Conservation (phyloP, 2,888 invertebrate genomes). For the Amiota communis region DNA sequence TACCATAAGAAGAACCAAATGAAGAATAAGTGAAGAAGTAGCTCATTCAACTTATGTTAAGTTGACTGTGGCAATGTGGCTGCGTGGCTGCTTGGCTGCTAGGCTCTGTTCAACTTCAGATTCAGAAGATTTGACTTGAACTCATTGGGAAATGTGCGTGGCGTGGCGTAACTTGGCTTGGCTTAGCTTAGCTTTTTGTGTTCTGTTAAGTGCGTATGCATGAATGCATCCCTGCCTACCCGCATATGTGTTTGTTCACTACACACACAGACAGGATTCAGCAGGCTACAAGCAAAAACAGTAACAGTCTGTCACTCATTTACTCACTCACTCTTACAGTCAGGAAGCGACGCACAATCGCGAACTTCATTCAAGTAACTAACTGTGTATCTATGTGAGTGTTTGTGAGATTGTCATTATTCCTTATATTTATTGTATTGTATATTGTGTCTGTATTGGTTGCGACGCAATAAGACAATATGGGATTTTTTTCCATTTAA, state of each 20-base stretch:
- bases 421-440: too few relatives aligned
- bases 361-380: slow-evolving; percentile 20
- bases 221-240: neutral
- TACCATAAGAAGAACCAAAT: too few relatives aligned
- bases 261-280: too few relatives aligned
- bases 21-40: slow-evolving; percentile 36
- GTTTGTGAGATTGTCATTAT: too few relatives aligned
- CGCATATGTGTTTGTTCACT: too few relatives aligned
- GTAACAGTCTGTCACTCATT: neutral
- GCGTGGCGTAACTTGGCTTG: slow-evolving; percentile 42
- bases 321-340: neutral
- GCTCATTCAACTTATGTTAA: neutral
- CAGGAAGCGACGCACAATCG: slow-evolving; percentile 48
- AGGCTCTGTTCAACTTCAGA: neutral
- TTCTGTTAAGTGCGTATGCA: slow-evolving; percentile 42
- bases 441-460: slow-evolving; percentile 1
- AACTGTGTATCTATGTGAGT: too few relatives aligned
- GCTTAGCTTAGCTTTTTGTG: slow-evolving; percentile 54
- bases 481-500: slow-evolving; percentile 1
- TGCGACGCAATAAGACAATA: slow-evolving; percentile 48
- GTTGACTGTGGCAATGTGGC: too few relatives aligned
- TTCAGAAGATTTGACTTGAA: neutral
- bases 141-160: neutral
- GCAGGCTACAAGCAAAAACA: neutral
- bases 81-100: too few relatives aligned